Base-by-base conservation (phyloP, 2,113 vertebrate genomes). In the Ptyas mucosa region DNA sequence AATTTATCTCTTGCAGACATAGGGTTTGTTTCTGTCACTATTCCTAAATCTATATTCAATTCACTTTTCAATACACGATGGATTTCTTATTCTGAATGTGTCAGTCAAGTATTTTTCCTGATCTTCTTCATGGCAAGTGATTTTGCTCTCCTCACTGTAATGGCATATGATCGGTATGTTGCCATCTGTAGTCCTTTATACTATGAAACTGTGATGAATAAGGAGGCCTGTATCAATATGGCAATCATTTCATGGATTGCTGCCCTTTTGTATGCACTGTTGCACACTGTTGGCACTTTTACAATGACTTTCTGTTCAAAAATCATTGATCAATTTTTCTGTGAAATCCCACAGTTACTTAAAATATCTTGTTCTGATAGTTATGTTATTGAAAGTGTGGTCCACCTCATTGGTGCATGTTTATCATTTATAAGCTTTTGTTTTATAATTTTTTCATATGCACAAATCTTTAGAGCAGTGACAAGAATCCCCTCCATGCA, bases 181-280 rank as follows among this genome's bases (percentile, higher is more conserved):
- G 91, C 91, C 10, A 92, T 92, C 61, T 92, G 87, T 34, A 88
- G 75, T 24, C 91, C 91, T 29, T 51, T 88, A 8, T 87, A 75
- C 0, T 92, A 92, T 75, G 87, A 92, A 39, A 46, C 3, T 20
- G 54, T 75, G 6, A 92, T 92, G 86, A 49, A 88, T 15, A 92
- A 92, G 43, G 49, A 23, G 54, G 61, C 87, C 8, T 92, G 91
- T 14, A 8, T 54, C 23, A 34, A 55, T 15, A 92, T 81, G 51
- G 61, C 29, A 24, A 12, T 23, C 14, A 75, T 43, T 54, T 61
- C 46, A 14, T 75, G 58, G 86, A 54, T 75, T 75, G 0, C 0
- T 88, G 39, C 58, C 4, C 14, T 92, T 54, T 18, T 92, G 18
- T 55, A 81, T 55, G 89, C 57, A 15, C 1, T 49, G 4, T 61